phyloP scores from a whole-genome alignment of 1,140 invertebrate genomes.

The Drosophila tropicalis region DNA sequence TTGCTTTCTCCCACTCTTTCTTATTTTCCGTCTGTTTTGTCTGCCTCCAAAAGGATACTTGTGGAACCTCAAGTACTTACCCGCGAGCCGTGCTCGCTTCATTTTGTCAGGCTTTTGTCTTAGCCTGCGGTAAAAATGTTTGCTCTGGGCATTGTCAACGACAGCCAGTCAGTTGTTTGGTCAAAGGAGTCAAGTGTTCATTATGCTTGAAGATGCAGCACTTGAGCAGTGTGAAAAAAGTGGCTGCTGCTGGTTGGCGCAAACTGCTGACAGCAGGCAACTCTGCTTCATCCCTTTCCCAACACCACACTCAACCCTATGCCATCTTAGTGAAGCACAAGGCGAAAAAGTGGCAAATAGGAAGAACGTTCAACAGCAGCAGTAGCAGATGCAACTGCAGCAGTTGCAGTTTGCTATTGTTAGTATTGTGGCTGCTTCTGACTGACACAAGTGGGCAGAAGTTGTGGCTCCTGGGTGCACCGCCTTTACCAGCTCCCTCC shows the following conservation, averaged over 20 bases:
- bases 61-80: slow-evolving; percentile 45
- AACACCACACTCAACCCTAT: neutral
- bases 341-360: slow-evolving; percentile 42
- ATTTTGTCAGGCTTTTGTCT: slow-evolving; percentile 59
- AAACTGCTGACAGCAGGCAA: slow-evolving; percentile 30
- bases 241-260: slow-evolving; percentile 20
- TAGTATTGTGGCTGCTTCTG: slow-evolving; percentile 38
- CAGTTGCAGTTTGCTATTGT: slow-evolving; percentile 26
- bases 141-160: slow-evolving; percentile 48
- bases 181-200: slow-evolving; percentile 70
- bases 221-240: slow-evolving; percentile 67
- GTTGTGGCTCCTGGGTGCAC: slow-evolving; percentile 7
- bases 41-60: slow-evolving; percentile 42
- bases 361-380: slow-evolving; percentile 35
- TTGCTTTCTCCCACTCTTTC: neutral
- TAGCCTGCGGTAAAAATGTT: slow-evolving; percentile 57
- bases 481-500: neutral
- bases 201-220: slow-evolving; percentile 60
- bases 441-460: slow-evolving; percentile 40
- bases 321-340: neutral
- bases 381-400: slow-evolving; percentile 33
- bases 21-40: neutral
- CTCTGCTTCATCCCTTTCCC: neutral
- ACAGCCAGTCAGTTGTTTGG: slow-evolving; percentile 22
- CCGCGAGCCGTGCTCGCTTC: slow-evolving; percentile 37